Conservation (phyloP, 2,797 vertebrate genomes). For the Sandelia bainsii region DNA sequence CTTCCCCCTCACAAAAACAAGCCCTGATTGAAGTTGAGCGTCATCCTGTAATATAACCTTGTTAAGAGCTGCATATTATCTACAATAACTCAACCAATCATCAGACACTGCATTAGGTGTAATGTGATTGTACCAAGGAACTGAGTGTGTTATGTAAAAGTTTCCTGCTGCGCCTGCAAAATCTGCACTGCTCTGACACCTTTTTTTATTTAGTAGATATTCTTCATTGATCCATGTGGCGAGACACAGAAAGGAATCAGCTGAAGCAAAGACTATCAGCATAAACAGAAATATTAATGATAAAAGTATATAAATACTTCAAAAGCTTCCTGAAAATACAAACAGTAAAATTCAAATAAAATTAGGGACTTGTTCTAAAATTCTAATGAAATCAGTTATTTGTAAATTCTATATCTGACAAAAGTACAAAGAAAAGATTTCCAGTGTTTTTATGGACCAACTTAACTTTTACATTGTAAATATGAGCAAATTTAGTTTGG, state of each 20-base stretch:
- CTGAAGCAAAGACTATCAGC: no score
- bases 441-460: no score
- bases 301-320: no score
- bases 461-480: no score
- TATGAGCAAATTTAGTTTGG: no score
- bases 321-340: no score
- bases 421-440: no score
- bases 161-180: constrained; percentile 75
- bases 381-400: no score
- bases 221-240: constrained; percentile 21
- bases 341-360: no score
- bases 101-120: constrained; percentile 63
- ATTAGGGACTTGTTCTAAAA: no score
- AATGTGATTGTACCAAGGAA: constrained; percentile 68
- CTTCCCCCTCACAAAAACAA: constrained; percentile 53
- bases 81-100: constrained; percentile 51
- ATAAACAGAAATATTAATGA: no score
- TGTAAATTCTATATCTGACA: no score
- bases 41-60: constrained; percentile 58
- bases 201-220: constrained; percentile 25
- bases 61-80: constrained; percentile 59
- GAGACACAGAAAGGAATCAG: constrained; percentile 1
- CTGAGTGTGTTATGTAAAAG: constrained; percentile 63
- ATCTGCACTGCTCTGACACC: constrained; percentile 10
- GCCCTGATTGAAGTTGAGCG: constrained; percentile 48